Evolutionary conservation across 2,113 vertebrate genomes (phyloP), one percentile per base, ranked within the genome.

Genomic region (Coryphaenoides rupestris): DNA sequence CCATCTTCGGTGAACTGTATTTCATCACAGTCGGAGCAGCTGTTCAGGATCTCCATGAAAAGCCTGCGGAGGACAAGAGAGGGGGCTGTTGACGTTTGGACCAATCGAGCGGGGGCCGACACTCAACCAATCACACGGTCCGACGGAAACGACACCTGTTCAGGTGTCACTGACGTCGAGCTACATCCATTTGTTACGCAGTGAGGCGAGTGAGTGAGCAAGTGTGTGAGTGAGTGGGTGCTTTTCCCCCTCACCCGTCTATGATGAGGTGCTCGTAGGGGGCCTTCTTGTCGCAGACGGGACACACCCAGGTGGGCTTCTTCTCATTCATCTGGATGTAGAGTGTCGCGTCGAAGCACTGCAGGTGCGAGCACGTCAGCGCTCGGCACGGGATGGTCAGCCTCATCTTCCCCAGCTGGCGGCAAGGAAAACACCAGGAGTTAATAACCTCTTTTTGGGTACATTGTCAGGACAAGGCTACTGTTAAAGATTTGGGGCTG

Each of bases 301-400:
- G 96, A 89, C 97, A 99, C 67, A 98, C 96, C 97, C 97, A 99
- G 0, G 96, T 98, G 2, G 96, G 94, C 63, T 99, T 98, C 87
- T 97, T 98, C 61, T 99, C 96, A 74, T 98, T 99, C 96, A 99
- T 98, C 89, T 98, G 97, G 62, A 99, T 92, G 82, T 98, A 99
- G 73, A 99, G 94, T 58, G 95, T 96, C 69, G 96, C 96, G 74
- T 98, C 96, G 45, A 99, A 99, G 87, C 97, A 98, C 72, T 98
- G 97, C 58, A 99, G 91, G 76, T 99, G 97, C 50, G 95, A 95
- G 78, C 96, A 99, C 6, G 96, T 99, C 57, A 95, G 83, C 3
- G 95, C 92, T 33, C 96, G 91, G 77, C 97, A 98, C 0, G 97
- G 96, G 80, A 99, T 94, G 47, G 91, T 94, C 86, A 99, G 86